Percentiles rank a stretch among this genome's conserved stretches.
phyloP scores from a whole-genome alignment of 2,888 invertebrate species.

The Pyrochroa serraticornis region DNA sequence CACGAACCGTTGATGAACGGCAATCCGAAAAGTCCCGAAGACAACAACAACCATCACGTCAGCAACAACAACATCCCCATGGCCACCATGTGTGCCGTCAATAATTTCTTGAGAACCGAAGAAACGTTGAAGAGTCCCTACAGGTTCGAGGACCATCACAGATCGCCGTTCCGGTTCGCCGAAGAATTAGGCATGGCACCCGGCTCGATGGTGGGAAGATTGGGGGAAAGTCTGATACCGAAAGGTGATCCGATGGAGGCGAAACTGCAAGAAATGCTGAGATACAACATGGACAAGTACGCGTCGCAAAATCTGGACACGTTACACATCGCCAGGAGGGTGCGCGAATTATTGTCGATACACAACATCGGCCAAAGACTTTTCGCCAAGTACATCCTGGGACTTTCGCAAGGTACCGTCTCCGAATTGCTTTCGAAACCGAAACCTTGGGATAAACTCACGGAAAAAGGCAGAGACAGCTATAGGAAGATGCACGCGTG shows the following conservation, averaged over 20 bases:
- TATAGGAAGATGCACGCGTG: conserved; percentile 99
- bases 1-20: conserved; percentile 50
- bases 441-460: conserved; percentile 99
- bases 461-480: conserved; percentile 98
- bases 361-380: conserved; percentile 98
- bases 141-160: conserved; percentile 78
- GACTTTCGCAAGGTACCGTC: conserved; percentile 96
- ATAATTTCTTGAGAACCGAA: conserved; percentile 56
- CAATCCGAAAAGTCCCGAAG: conserved; percentile 58
- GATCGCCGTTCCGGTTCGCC: conserved; percentile 81
- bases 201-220: conserved; percentile 81
- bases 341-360: conserved; percentile 91
- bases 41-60: conserved; percentile 61
- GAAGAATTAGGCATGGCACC: conserved; percentile 79
- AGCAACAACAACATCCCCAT: conserved; percentile 62
- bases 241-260: conserved; percentile 95
- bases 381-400: conserved; percentile 98
- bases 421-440: conserved; percentile 98
- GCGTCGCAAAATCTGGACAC: conserved; percentile 94
- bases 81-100: conserved; percentile 59
- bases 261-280: conserved; percentile 87
- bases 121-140: conserved; percentile 70
- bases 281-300: conserved; percentile 96
- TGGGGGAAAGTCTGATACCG: conserved; percentile 89
- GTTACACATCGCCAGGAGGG: conserved; percentile 90